Conservation (phyloP, 2,888 invertebrate genomes). For the Andrena trimmerana region DNA sequence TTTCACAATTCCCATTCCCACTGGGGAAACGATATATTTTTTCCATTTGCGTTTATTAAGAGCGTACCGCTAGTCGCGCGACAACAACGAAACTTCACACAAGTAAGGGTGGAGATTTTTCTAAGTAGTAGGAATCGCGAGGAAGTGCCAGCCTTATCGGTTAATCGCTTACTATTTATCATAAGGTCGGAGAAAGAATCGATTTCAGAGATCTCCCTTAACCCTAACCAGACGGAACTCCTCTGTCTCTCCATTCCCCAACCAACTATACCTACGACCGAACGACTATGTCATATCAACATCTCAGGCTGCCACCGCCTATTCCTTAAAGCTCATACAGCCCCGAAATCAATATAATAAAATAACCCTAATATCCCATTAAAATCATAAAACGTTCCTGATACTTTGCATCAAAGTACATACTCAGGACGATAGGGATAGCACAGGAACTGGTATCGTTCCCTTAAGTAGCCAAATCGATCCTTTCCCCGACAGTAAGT, state of each 20-base stretch:
- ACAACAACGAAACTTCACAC: neutral
- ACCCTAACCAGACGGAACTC: neutral
- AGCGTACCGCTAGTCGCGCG: neutral
- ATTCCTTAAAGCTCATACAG: no score
- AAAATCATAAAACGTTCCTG: no score
- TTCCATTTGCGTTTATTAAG: neutral
- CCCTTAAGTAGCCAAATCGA: neutral
- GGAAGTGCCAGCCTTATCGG: slow-evolving; percentile 27
- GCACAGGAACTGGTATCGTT: neutral
- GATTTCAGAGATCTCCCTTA: neutral
- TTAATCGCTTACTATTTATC: slow-evolving; percentile 21
- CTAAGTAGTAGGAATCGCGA: slow-evolving; percentile 6
- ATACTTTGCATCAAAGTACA: no score
- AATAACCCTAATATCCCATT: no score
- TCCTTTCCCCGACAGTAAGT: slow-evolving; percentile 11
- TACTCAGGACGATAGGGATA: no score
- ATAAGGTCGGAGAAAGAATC: neutral
- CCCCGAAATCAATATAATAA: no score
- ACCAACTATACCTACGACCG: neutral
- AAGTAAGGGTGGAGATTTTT: slow-evolving; percentile 3
- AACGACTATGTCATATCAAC: neutral
- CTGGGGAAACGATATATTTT: neutral
- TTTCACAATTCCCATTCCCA: neutral
- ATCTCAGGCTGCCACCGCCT: no score
- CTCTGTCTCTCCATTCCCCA: neutral